phyloP scores from a whole-genome alignment of 2,888 invertebrate species.

The Onchidella celtica region DNA sequence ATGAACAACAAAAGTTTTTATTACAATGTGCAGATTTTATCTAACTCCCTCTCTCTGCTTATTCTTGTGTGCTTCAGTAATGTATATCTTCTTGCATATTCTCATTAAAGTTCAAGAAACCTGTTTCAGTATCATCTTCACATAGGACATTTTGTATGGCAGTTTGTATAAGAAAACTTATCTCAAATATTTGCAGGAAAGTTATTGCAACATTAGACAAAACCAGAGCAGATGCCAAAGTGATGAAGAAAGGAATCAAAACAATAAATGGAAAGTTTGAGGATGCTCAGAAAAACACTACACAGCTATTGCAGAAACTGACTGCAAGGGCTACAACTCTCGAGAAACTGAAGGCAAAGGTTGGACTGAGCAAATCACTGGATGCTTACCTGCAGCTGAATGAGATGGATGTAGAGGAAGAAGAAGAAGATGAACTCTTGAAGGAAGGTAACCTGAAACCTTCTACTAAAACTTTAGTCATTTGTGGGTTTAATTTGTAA shows the following conservation, averaged over 20 bases:
- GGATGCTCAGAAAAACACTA: conserved; percentile 72
- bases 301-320: conserved; percentile 70
- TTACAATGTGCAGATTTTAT: too few relatives aligned
- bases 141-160: too few relatives aligned
- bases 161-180: too few relatives aligned
- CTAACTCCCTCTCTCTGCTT: too few relatives aligned
- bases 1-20: too few relatives aligned
- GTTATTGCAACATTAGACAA: conserved; percentile 78
- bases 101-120: too few relatives aligned
- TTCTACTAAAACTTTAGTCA: neutral
- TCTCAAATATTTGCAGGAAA: too few relatives aligned
- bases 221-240: conserved; percentile 76
- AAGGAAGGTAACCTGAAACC: conserved; percentile 67
- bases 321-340: conserved; percentile 76
- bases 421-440: conserved; percentile 76
- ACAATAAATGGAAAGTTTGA: conserved; percentile 74
- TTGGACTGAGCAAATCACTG: conserved; percentile 75
- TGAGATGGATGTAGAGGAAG: conserved; percentile 75
- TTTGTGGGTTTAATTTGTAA: neutral
- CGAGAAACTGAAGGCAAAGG: conserved; percentile 75
- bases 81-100: too few relatives aligned
- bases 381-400: conserved; percentile 79
- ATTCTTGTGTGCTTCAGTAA: too few relatives aligned
- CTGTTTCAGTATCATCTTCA: too few relatives aligned
- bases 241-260: conserved; percentile 78